Base-by-base conservation (phyloP, 2,797 vertebrate genomes). In the Antrozous pallidus region DNA sequence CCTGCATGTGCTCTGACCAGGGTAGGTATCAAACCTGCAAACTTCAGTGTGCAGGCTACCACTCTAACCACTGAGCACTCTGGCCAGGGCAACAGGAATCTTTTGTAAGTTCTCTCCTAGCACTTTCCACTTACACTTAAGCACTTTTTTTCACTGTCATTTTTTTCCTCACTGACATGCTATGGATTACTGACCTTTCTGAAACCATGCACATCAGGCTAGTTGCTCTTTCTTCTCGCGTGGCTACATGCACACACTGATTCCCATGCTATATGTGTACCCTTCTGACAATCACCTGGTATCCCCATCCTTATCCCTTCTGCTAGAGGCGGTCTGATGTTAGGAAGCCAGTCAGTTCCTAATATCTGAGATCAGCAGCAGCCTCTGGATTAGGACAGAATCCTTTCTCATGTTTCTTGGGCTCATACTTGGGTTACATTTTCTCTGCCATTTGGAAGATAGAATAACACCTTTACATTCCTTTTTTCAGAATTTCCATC, bases 401-500 rank as follows among this genome's bases (percentile, higher is more conserved):
- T 14, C 9, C 20, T 87, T n/a, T 40, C 63, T 93, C 45, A 13
- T 31, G 31, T 51, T 83, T 94, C 70, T 49, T 70, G 49, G 70
- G 13, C 45, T 95, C 79, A 45, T 24, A 58, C 42, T 91, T 74
- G 49, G 3, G 61, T 82, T 91, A 26, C 69, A 77, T 54, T 89
- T 91, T 94, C 88, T 79, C 0, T 67, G 88, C 13, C 58, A 83
- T 83, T 71, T 51, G 83, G 58, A 88, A 83, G 51, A 87, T 71
- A 73, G 88, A 83, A 24, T 24, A 79, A 38, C 20, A 28, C 9
- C 26, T 89, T 91, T 70, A 45, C 20, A 36, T 86, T 54, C 18
- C n/a, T 69, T 70, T 86, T 86, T 69, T 40, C 51, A 87, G 85
- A 79, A 38, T 69, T 81, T 86, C 33, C 14, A 24, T 54, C 5